A percentile compares a stretch with the other conserved stretches of the same genome.
Conservation (phyloP, 2,888 invertebrate species). For the Pterostichus niger region DNA sequence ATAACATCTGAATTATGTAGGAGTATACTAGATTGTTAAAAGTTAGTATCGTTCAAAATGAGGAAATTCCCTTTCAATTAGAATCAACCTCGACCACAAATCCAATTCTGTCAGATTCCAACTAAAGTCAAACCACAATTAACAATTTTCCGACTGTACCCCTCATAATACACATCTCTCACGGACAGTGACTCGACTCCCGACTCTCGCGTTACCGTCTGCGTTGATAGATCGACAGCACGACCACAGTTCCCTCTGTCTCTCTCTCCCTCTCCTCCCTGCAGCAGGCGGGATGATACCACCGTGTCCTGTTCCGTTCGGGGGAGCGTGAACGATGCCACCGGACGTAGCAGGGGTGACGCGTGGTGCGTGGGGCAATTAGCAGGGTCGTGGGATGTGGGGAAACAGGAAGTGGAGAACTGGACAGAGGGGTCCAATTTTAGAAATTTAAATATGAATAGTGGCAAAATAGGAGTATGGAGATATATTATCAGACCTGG, state of each 20-base stretch:
- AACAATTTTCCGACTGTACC: slow-evolving; percentile 19
- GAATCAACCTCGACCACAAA: too few relatives aligned
- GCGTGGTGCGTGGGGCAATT: slow-evolving; percentile 20
- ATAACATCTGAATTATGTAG: too few relatives aligned
- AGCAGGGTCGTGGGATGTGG: slow-evolving; percentile 17
- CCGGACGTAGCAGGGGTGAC: slow-evolving; percentile 22
- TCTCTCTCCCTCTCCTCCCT: too few relatives aligned
- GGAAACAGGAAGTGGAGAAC: neutral
- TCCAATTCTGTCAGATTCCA: neutral
- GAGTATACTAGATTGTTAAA: too few relatives aligned
- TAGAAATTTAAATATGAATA: too few relatives aligned
- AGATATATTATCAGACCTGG: too few relatives aligned
- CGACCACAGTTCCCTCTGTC: neutral
- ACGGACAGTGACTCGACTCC: neutral
- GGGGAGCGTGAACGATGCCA: slow-evolving; percentile 44
- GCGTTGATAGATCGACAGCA: slow-evolving; percentile 14
- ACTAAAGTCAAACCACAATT: neutral
- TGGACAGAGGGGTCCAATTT: too few relatives aligned
- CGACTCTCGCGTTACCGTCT: neutral
- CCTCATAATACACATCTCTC: neutral
- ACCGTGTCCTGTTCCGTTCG: slow-evolving; percentile 30
- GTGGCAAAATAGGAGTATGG: too few relatives aligned
- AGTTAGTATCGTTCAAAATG: too few relatives aligned
- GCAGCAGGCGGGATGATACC: slow-evolving; percentile 4
- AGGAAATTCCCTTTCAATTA: too few relatives aligned